Conservation (phyloP, 2,113 vertebrate genomes). For the Addax nasomaculatus region DNA sequence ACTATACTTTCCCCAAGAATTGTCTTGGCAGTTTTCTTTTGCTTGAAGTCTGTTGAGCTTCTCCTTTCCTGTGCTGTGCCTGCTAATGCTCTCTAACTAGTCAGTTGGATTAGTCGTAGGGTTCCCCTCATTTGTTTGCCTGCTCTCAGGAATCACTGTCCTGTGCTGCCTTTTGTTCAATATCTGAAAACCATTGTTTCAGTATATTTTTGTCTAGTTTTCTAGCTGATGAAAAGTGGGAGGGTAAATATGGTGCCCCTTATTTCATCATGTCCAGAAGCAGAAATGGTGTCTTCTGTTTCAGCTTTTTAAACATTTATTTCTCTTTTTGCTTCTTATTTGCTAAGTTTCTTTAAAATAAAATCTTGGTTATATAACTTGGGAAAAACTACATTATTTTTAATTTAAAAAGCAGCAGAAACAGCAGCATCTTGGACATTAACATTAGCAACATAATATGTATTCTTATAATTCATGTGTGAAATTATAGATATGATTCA, state of each 20-base stretch:
- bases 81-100: background rate
- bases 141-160: background rate
- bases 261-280: background rate
- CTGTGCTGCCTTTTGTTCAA: background rate
- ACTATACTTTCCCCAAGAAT: background rate
- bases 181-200: background rate
- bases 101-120: background rate
- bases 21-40: background rate
- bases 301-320: background rate
- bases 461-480: background rate
- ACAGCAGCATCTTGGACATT: background rate
- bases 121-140: background rate
- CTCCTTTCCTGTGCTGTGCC: background rate
- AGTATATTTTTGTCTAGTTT: background rate
- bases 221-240: background rate
- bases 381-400: background rate
- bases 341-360: constrained; percentile 5
- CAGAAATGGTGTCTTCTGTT: background rate
- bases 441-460: background rate
- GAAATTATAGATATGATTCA: background rate
- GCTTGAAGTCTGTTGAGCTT: background rate
- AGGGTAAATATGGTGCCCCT: background rate
- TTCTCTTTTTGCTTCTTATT: background rate
- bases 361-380: background rate
- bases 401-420: background rate